These are phyloP conservation scores for Enteromius afrohamiltoni DNA, from an alignment of 2,797 vertebrate genomes.

Conservation along the genomic window DNA sequence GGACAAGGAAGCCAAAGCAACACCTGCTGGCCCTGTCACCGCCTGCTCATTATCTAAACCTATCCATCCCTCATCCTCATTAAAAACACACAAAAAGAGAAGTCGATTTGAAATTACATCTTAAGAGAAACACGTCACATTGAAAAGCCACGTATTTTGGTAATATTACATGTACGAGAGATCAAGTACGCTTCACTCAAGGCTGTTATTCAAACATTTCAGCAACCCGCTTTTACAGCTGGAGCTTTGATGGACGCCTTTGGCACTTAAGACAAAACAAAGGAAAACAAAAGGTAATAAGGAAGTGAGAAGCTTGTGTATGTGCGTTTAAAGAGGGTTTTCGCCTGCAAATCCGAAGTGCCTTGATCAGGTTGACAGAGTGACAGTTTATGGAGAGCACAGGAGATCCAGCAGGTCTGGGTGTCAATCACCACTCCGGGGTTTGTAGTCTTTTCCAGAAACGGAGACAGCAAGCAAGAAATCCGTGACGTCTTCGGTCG, in stretches of 20 bases:
- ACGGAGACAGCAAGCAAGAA: slow-evolving; percentile 1
- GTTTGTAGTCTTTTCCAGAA: slow-evolving; percentile 30
- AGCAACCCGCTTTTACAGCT: slow-evolving; percentile 31
- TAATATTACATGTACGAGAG: slow-evolving; percentile 45
- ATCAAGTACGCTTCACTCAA: slow-evolving; percentile 56
- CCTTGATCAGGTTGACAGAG: slow-evolving; percentile 66
- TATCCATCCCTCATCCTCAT: slow-evolving; percentile 9
- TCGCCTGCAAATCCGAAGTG: slow-evolving; percentile 41
- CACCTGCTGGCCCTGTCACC: slow-evolving; percentile 76
- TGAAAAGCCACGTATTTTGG: slow-evolving; percentile 49
- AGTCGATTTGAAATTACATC: slow-evolving; percentile 37
- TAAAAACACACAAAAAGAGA: not conserved
- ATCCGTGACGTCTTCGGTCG: slow-evolving; percentile 19
- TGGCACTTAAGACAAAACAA: slow-evolving; percentile 60
- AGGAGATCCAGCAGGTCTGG: slow-evolving; percentile 67
- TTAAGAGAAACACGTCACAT: slow-evolving; percentile 55
- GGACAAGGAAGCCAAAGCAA: slow-evolving; percentile 58
- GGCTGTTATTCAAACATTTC: slow-evolving; percentile 63
- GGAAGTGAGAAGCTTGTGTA: slow-evolving; percentile 56
- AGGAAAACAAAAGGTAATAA: slow-evolving; percentile 63
- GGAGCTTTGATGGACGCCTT: slow-evolving; percentile 61
- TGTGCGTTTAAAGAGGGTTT: slow-evolving; percentile 60
- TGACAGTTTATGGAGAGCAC: slow-evolving; percentile 68
- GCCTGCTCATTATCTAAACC: slow-evolving; percentile 71
- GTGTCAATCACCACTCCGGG: slow-evolving; percentile 63